A percentile compares a stretch with the other conserved stretches of the same genome.
Evolutionary conservation across 2,888 invertebrate genomes (phyloP).

Genomic region (Pristionchus arcanus): DNA sequence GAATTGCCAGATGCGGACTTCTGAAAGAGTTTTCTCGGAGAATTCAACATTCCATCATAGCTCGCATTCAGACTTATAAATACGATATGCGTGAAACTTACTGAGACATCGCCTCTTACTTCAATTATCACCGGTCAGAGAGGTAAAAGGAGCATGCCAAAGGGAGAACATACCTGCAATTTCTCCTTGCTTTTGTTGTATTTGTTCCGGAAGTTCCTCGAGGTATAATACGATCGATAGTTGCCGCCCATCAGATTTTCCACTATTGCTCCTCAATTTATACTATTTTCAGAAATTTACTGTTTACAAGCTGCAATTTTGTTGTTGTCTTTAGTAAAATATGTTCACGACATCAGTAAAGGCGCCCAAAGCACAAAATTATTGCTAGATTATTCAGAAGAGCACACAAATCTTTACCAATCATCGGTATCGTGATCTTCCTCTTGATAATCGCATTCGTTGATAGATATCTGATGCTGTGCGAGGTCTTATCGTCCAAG

Average conservation of each 20-base stretch:
- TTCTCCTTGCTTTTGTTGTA: conserved; percentile 65
- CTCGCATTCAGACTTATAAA: no score
- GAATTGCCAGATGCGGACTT: background rate
- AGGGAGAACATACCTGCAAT: background rate
- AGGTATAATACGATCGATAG: conserved; percentile 94
- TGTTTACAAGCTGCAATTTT: no score
- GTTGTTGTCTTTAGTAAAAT: background rate
- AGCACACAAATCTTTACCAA: conserved; percentile 83
- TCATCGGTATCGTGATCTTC: conserved; percentile 82
- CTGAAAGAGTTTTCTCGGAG: background rate
- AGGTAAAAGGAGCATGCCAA: background rate
- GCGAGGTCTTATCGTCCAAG: conserved; percentile 93
- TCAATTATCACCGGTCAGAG: background rate
- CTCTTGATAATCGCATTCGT: conserved; percentile 97
- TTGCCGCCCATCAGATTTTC: conserved; percentile 99
- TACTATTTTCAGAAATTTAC: no score
- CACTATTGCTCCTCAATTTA: conserved; percentile 85
- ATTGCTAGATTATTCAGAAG: background rate
- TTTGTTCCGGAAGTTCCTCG: conserved; percentile 87
- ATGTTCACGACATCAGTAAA: no score
- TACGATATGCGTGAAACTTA: no score
- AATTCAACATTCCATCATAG: no score
- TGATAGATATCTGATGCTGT: conserved; percentile 95
- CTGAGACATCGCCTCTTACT: no score
- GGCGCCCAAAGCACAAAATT: no score